A percentile compares a stretch with the other conserved stretches of the same genome.
Conservation (phyloP, 2,888 invertebrate species). For the Heliconius ismenius region DNA sequence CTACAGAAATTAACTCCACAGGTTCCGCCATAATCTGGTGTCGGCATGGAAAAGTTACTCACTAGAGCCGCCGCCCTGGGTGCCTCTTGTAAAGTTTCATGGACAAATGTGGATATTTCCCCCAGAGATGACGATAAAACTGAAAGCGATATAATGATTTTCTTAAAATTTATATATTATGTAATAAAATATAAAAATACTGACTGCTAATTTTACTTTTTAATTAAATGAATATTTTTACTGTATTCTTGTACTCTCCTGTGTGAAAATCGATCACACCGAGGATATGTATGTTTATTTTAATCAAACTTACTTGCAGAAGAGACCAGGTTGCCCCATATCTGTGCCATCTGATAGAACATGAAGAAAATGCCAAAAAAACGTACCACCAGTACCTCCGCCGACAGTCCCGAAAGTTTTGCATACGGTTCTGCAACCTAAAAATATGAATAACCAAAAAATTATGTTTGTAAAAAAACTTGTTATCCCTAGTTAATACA, state of each 20-base stretch:
- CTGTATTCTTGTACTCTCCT: no score
- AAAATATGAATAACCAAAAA: not conserved
- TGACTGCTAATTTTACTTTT: no score
- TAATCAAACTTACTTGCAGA: slow-evolving; percentile 85
- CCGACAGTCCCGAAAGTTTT: slow-evolving; percentile 84
- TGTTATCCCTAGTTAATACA: no score
- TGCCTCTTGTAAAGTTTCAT: slow-evolving; percentile 50
- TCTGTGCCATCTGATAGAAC: slow-evolving; percentile 97
- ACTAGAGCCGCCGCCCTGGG: slow-evolving; percentile 50
- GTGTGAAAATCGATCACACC: not conserved
- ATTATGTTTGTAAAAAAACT: not conserved
- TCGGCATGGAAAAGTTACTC: slow-evolving; percentile 50
- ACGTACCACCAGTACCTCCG: slow-evolving; percentile 91
- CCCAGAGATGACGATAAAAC: slow-evolving; percentile 73
- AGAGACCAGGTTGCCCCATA: slow-evolving; percentile 95
- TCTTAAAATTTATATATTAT: not conserved
- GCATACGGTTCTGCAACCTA: slow-evolving; percentile 89
- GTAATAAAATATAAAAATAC: no score
- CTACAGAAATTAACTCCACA: slow-evolving; percentile 90
- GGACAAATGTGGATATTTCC: slow-evolving; percentile 51
- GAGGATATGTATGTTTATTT: slow-evolving; percentile 1
- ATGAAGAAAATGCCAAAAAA: slow-evolving; percentile 98
- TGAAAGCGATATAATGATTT: slow-evolving; percentile 46
- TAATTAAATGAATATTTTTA: no score
- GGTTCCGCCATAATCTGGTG: slow-evolving; percentile 78